Evolutionary conservation across 1,140 invertebrate genomes (phyloP).

Genomic region (Mesaphorura yosii): DNA sequence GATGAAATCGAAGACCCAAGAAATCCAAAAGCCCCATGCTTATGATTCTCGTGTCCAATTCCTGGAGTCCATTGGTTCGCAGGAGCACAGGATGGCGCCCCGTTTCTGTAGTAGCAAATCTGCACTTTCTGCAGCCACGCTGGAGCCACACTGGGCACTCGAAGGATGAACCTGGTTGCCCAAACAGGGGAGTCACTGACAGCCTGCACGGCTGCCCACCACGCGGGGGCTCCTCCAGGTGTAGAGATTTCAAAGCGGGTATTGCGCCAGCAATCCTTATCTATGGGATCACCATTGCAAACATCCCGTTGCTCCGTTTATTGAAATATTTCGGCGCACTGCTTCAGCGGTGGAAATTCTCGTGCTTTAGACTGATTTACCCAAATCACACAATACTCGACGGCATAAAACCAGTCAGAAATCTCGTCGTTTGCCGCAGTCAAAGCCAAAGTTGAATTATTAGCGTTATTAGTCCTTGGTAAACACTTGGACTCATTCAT

Average conservation of each 20-base stretch:
- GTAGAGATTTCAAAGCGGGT: neutral
- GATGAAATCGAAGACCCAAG: too few relatives aligned
- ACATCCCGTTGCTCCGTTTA: neutral
- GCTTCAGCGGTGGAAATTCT: neutral
- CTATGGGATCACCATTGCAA: neutral
- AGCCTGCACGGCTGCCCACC: neutral
- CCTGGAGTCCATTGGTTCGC: neutral
- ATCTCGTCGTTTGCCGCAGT: neutral
- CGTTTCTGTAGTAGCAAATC: neutral
- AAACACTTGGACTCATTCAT: too few relatives aligned
- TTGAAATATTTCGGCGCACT: neutral
- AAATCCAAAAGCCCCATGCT: neutral
- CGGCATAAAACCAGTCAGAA: neutral
- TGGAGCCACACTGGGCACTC: neutral
- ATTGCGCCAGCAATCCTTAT: neutral
- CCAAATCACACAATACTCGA: neutral
- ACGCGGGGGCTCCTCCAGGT: neutral
- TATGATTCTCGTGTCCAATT: neutral
- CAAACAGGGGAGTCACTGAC: neutral
- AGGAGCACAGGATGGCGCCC: neutral
- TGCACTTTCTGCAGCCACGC: neutral
- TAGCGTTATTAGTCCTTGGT: neutral
- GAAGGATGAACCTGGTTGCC: neutral
- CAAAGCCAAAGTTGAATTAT: neutral
- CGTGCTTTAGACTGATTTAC: neutral